Evolutionary conservation across 2,797 vertebrate genomes (phyloP), one percentile per base, ranked within the genome.

Genomic region (Corythornis leucogaster): DNA sequence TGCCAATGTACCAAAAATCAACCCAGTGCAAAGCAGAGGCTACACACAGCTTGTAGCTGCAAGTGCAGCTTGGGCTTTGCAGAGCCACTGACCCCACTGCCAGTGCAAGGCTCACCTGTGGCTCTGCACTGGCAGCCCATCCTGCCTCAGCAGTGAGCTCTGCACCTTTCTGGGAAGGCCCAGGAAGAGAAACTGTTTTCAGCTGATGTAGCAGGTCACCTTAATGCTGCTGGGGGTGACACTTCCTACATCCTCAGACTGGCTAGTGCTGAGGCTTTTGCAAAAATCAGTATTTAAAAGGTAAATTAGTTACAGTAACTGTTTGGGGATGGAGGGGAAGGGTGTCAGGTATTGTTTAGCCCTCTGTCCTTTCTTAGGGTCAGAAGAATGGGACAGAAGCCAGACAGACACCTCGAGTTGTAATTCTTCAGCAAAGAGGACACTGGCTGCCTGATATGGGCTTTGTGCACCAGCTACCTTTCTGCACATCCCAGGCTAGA

Each of bases 231-330:
- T 0, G 10, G 42, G 18, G 31, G 3, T 58, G 58, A 78, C 12
- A 15, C 19, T 33, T 77, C 51, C 51, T 28, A 26, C 17, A 30
- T 10, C 15, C 31, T 80, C 51, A 59, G 42, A 62, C 40, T 51
- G 31, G 20, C 57, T 51, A 30, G 24, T 33, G 53, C 30, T 40
- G 25, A 85, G 28, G 4, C 5, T 31, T 70, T 76, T 89, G 79
- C 76, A 93, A 74, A 95, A 94, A 46, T 57, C 43, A 40, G 18
- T 26, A 68, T 67, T 84, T 73, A 57, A 89, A 90, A 90, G 48
- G 51, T 48, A 67, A 62, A 66, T 58, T 40, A 40, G 45, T 21
- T 46, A 70, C 86, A 69, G 75, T 22, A 43, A 26, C 51, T 75
- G 42, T 1, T 1, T 50, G 31, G 17, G 12, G 15, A 55, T 26